A percentile compares a stretch with the other conserved stretches of the same genome.
These are phyloP conservation scores for Lepidostoma basale DNA, from an alignment of 1,140 invertebrate genomes.

Conservation along the genomic window DNA sequence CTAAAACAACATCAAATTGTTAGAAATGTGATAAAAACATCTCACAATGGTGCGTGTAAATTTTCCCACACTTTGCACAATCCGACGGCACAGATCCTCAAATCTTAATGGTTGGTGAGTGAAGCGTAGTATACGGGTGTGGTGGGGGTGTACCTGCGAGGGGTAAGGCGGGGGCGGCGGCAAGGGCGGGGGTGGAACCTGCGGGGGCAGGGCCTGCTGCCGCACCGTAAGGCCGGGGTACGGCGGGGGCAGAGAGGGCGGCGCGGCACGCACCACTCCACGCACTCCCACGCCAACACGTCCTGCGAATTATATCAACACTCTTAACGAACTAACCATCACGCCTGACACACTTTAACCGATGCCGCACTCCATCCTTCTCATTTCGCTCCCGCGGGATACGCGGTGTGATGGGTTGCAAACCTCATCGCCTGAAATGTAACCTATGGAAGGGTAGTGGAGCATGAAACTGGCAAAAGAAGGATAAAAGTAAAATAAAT, in stretches of 20 bases:
- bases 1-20: too few relatives aligned
- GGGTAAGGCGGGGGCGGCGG: conserved; percentile 71
- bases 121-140: not conserved
- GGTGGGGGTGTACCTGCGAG: conserved; percentile 55
- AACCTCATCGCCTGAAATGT: too few relatives aligned
- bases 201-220: conserved; percentile 43
- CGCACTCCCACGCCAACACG: conserved; percentile 49
- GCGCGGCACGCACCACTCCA: conserved; percentile 56
- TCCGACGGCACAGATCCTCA: not conserved
- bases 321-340: too few relatives aligned
- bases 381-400: too few relatives aligned
- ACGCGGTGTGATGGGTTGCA: too few relatives aligned
- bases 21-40: not conserved
- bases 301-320: too few relatives aligned
- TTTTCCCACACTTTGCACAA: not conserved
- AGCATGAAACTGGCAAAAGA: too few relatives aligned
- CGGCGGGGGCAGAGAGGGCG: conserved; percentile 69
- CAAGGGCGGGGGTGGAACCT: conserved; percentile 58
- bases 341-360: too few relatives aligned
- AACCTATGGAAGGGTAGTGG: too few relatives aligned
- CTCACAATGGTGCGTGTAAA: not conserved
- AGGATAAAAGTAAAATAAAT: too few relatives aligned
- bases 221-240: conserved; percentile 57
- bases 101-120: not conserved
- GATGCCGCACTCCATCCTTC: too few relatives aligned